These are phyloP conservation scores for Apogon hyalosoma DNA, from an alignment of 2,797 vertebrate genomes.

Conservation along the genomic window DNA sequence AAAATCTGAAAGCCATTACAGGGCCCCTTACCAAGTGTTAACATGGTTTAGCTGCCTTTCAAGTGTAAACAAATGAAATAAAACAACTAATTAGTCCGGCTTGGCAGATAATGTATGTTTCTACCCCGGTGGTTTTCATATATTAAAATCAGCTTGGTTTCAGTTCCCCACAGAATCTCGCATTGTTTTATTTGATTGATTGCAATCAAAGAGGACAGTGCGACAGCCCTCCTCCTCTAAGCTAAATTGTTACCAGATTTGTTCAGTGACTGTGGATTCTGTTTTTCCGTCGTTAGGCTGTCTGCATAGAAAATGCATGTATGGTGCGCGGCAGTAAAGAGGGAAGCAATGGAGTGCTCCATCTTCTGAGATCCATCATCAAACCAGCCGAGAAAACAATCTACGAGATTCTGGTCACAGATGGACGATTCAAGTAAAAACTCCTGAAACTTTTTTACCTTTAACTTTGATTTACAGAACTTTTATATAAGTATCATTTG, in stretches of 20 bases:
- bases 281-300: constrained; percentile 81
- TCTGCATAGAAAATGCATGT: constrained; percentile 96
- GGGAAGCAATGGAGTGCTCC: constrained; percentile 92
- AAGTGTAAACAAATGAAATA: constrained; percentile 46
- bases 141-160: constrained; percentile 34
- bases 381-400: constrained; percentile 87
- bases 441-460: no score
- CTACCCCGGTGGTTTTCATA: constrained; percentile 4
- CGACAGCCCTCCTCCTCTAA: background rate
- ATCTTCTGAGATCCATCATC: constrained; percentile 90
- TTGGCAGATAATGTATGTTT: constrained; percentile 36
- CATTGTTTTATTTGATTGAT: constrained; percentile 29
- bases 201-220: constrained; percentile 36
- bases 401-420: constrained; percentile 86
- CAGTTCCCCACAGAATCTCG: constrained; percentile 14
- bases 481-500: no score
- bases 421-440: constrained; percentile 93
- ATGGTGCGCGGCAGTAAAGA: constrained; percentile 94
- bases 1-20: constrained; percentile 44
- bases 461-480: no score
- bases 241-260: constrained; percentile 41
- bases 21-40: constrained; percentile 21
- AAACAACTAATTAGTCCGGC: constrained; percentile 45
- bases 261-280: constrained; percentile 11
- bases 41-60: constrained; percentile 29